Evolutionary conservation across 2,797 vertebrate species (phyloP).

Genomic region (Eptatretus atami): DNA sequence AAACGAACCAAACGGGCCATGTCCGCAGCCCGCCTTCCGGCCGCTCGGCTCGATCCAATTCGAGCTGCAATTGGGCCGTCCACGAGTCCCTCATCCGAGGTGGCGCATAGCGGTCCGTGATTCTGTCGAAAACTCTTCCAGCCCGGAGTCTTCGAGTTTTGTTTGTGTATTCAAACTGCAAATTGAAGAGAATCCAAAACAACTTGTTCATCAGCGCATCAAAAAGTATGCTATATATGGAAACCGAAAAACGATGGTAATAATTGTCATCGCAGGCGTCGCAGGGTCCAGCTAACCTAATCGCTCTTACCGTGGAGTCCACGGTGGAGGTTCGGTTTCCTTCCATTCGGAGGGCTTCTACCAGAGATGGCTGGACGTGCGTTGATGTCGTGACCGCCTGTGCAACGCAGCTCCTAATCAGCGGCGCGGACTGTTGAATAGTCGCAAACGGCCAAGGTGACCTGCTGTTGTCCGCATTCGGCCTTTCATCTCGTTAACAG

Average conservation of each 20-base stretch:
- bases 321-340: slow-evolving; percentile 53
- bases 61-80: slow-evolving; percentile 48
- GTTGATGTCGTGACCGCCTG: slow-evolving; percentile 26
- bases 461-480: slow-evolving; percentile 51
- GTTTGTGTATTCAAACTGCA: slow-evolving; percentile 38
- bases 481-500: slow-evolving; percentile 49
- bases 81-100: slow-evolving; percentile 31
- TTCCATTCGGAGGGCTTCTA: slow-evolving; percentile 30
- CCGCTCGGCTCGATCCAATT: slow-evolving; percentile 64
- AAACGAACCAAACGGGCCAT: slow-evolving; percentile 43
- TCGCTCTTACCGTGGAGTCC: slow-evolving; percentile 45
- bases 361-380: slow-evolving; percentile 54
- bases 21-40: slow-evolving; percentile 33
- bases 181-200: not conserved
- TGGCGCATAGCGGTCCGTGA: slow-evolving; percentile 60
- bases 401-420: slow-evolving; percentile 17
- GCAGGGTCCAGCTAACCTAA: no score
- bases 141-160: slow-evolving; percentile 35
- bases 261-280: no score
- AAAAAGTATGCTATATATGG: no score
- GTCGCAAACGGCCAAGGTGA: slow-evolving; percentile 66
- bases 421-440: slow-evolving; percentile 44
- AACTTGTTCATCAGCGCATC: no score
- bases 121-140: slow-evolving; percentile 91
- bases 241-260: no score